Base-by-base conservation (phyloP, 2,888 invertebrate species). In the Rhopalosiphum nymphaeae region DNA sequence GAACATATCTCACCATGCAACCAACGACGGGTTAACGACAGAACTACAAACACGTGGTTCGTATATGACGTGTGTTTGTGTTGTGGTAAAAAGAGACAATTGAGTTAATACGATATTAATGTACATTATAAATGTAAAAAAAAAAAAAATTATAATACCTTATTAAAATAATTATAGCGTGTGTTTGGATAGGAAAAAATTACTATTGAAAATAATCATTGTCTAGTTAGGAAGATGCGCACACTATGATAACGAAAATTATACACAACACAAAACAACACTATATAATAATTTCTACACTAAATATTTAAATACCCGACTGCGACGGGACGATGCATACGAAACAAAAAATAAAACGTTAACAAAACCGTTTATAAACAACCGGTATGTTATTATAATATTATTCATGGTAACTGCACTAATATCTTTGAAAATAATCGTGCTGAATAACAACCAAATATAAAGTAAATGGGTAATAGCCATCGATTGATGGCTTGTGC, bases 181-280 rank as follows among this genome's bases (percentile, higher is more conserved):
- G 57, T 44, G 36, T 78, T 10, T 2, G 67, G 11, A 67, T 44
- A 67, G 21, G 49, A 46, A 67, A 46, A 53, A 78, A 49, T 16
- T 53, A 29, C 91, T 42, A 7, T 91, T 53, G 67, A 84, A 84
- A 84, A 91, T 84, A 84, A 91, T 91, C 13, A 78, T 84, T 26
- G 42, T 84, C 25, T 84, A 84, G 84, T 84, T 25, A 42, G 26
- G 16, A 91, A 91, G 84, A 91, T 42, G 29, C 84, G 36, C 49
- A 84, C 42, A 13, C 25, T 16, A 53, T 53, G 84, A 91, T 84
- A 91, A 84, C 84, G 56, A 56, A 84, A 84, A 90, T 21, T 90
- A 67, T 78, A 67, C n/a, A 67, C n/a, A n/a, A 36, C 7, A 53
- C 84, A 84, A 53, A 78, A 78, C 36, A 78, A 53, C 36, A 36